Conservation (phyloP, 2,888 invertebrate genomes). For the Keiferia lycopersicella region DNA sequence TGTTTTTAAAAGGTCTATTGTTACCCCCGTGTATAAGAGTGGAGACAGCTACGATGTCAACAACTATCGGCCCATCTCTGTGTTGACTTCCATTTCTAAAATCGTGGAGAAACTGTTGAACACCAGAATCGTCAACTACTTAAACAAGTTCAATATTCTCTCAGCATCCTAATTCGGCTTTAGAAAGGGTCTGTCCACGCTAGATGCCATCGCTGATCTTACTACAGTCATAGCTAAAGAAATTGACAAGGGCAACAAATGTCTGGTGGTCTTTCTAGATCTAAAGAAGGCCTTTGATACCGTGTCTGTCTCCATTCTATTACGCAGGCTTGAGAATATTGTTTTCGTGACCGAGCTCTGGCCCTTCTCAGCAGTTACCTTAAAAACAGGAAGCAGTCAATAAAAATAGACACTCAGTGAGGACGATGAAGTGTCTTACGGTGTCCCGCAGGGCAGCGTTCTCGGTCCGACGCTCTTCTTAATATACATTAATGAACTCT, state of each 20-base stretch:
- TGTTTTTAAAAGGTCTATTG: background rate
- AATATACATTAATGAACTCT: background rate
- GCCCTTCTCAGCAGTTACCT: background rate
- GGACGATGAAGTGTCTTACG: background rate
- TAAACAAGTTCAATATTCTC: background rate
- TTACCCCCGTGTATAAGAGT: constrained; percentile 10
- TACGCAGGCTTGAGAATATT: background rate
- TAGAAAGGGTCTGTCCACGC: background rate
- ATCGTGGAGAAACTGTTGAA: background rate
- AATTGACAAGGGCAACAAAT: background rate
- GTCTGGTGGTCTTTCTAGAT: background rate
- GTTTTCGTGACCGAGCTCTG: background rate
- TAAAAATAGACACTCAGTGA: constrained; percentile 3
- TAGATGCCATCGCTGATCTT: background rate
- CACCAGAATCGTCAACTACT: background rate
- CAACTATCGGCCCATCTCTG: background rate
- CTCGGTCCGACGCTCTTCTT: constrained; percentile 5
- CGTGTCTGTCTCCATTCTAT: constrained; percentile 1
- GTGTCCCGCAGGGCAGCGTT: constrained; percentile 7
- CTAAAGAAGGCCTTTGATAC: constrained; percentile 1
- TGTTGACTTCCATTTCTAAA: background rate
- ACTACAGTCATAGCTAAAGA: background rate
- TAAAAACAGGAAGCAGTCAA: background rate
- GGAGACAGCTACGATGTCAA: background rate
- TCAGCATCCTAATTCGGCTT: background rate